phyloP scores from a whole-genome alignment of 2,888 invertebrate genomes.

The Eupithecia vulgata region DNA sequence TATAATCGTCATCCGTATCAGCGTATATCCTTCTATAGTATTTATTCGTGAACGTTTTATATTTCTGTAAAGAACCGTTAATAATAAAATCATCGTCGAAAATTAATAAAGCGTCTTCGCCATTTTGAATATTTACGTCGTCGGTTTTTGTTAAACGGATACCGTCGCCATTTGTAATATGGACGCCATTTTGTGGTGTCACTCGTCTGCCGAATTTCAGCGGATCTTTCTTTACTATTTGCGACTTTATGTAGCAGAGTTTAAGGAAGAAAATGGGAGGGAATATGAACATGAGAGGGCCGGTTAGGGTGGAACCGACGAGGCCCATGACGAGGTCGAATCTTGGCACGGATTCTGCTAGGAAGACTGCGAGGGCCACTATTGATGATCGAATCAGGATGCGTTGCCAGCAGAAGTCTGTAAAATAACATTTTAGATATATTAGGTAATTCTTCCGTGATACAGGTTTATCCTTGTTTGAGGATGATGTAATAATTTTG shows the following conservation, averaged over 20 bases:
- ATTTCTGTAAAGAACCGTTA: conserved; percentile 52
- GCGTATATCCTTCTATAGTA: conserved; percentile 42
- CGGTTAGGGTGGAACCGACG: conserved; percentile 92
- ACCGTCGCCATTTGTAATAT: conserved; percentile 7
- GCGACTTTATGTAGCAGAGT: conserved; percentile 82
- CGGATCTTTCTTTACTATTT: conserved; percentile 43
- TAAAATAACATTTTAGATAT: conserved; percentile 47
- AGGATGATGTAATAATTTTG: no score
- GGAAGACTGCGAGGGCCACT: conserved; percentile 87
- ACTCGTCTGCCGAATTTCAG: conserved; percentile 30
- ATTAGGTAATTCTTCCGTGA: no score
- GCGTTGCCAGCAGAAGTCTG: conserved; percentile 90
- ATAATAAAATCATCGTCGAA: conserved; percentile 42
- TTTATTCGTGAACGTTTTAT: conserved; percentile 64
- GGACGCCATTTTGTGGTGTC: conserved; percentile 16
- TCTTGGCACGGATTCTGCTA: conserved; percentile 92
- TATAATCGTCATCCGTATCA: conserved; percentile 55
- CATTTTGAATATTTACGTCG: background rate
- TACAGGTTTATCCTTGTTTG: no score
- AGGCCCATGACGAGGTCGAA: conserved; percentile 94
- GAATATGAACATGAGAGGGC: conserved; percentile 92
- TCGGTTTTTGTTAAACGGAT: conserved; percentile 38
- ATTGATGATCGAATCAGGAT: conserved; percentile 88
- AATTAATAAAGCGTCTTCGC: background rate
- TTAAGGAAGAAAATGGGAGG: conserved; percentile 92